Conservation (phyloP, 2,888 invertebrate species). For the Neoitamus cyanurus region DNA sequence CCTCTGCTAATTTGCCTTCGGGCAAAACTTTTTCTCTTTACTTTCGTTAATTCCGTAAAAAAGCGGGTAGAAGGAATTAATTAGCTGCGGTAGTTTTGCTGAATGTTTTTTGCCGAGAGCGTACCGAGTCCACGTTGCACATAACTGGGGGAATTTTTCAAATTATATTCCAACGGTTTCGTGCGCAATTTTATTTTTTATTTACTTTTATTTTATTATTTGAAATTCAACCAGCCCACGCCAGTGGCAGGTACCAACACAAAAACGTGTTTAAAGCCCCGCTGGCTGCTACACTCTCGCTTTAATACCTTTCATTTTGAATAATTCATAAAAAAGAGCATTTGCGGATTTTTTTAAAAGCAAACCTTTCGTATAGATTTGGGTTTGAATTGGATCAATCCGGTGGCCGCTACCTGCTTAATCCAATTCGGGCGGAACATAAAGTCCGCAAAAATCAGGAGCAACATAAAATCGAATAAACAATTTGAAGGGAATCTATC, state of each 20-base stretch:
- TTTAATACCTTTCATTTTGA: neutral
- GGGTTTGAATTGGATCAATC: neutral
- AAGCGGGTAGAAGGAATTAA: neutral
- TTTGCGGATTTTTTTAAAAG: neutral
- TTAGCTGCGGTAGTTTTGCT: neutral
- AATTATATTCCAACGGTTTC: neutral
- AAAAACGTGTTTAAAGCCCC: neutral
- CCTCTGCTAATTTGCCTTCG: neutral
- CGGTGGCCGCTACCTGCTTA: neutral
- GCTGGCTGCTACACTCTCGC: neutral
- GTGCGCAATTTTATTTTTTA: neutral
- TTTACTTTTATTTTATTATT: neutral
- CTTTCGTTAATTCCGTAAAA: neutral
- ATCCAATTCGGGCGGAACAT: neutral
- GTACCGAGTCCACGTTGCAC: neutral
- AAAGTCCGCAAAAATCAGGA: neutral
- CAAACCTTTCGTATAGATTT: neutral
- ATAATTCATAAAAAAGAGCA: neutral
- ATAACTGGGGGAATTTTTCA: neutral
- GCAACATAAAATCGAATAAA: neutral
- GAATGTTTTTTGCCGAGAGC: neutral
- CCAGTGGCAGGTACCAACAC: neutral
- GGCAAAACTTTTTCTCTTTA: neutral
- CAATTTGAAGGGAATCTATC: slow-evolving; percentile 5
- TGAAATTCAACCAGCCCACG: neutral